phyloP scores from a whole-genome alignment of 30 jellyfish, hydroid and myxozoan species.

The Chironex yamaguchii region DNA sequence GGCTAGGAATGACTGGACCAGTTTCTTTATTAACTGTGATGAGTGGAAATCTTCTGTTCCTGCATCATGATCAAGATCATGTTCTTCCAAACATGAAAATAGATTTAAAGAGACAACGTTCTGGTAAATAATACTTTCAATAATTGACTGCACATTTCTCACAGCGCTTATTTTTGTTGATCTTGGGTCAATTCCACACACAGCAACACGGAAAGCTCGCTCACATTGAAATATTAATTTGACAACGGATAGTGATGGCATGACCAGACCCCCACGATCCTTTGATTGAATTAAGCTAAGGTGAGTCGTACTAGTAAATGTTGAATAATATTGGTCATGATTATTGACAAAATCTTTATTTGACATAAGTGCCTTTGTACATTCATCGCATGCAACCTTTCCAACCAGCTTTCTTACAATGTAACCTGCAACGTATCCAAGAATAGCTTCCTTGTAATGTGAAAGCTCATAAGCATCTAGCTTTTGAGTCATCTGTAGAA shows the following conservation, averaged over 20 bases:
- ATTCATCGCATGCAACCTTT: slow-evolving; percentile 18
- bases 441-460: slow-evolving; percentile 14
- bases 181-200: slow-evolving; percentile 5
- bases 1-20: neutral
- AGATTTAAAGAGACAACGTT: too few relatives aligned
- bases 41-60: neutral
- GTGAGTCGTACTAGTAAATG: neutral
- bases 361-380: slow-evolving; percentile 9
- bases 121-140: neutral
- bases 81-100: neutral
- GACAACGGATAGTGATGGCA: slow-evolving; percentile 1
- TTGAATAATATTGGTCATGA: slow-evolving; percentile 14
- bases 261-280: slow-evolving; percentile 18
- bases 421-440: slow-evolving; percentile 64
- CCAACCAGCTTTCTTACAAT: slow-evolving; percentile 31
- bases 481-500: too few relatives aligned
- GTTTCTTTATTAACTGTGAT: neutral
- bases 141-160: neutral
- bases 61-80: neutral
- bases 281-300: neutral
- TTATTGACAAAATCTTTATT: neutral
- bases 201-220: slow-evolving; percentile 28
- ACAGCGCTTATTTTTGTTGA: neutral
- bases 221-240: neutral
- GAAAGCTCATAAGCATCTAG: neutral